Percentiles rank a stretch among this genome's conserved stretches.
Conservation (phyloP, 2,888 invertebrate genomes). For the Phortica okadai region DNA sequence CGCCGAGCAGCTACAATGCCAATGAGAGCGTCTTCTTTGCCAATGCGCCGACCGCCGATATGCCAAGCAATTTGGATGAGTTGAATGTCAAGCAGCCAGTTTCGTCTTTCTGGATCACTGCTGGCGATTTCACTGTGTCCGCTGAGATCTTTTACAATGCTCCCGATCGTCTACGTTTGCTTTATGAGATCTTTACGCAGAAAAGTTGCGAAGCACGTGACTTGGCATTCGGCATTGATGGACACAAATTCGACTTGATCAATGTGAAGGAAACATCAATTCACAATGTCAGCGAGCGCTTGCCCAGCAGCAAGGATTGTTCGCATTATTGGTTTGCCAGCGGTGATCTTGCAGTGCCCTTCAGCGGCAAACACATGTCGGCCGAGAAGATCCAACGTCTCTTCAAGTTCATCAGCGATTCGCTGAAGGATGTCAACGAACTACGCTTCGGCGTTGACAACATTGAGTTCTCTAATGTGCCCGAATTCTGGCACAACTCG, state of each 20-base stretch:
- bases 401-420: conserved; percentile 62
- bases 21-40: conserved; percentile 59
- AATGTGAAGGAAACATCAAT: conserved; percentile 11
- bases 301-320: conserved; percentile 53
- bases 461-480: conserved; percentile 67
- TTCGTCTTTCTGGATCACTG: conserved; percentile 68
- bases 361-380: conserved; percentile 64
- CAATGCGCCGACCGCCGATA: conserved; percentile 57
- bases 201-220: conserved; percentile 63
- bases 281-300: conserved; percentile 47
- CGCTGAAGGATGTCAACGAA: conserved; percentile 39
- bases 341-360: conserved; percentile 69
- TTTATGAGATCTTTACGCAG: conserved; percentile 72
- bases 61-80: conserved; percentile 50
- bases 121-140: conserved; percentile 64
- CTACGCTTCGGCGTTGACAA: conserved; percentile 71
- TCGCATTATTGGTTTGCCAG: conserved; percentile 75
- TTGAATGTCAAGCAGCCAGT: conserved; percentile 24
- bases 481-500: conserved; percentile 59
- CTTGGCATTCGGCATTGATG: conserved; percentile 72
- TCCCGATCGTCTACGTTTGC: conserved; percentile 58
- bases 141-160: conserved; percentile 61
- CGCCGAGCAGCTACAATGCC: conserved; percentile 31
- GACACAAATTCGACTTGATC: conserved; percentile 59
- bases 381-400: conserved; percentile 63